Percentiles rank a stretch among this genome's conserved stretches.
phyloP scores from a whole-genome alignment of 2,888 invertebrate species.

The Iselma pallidipennis region DNA sequence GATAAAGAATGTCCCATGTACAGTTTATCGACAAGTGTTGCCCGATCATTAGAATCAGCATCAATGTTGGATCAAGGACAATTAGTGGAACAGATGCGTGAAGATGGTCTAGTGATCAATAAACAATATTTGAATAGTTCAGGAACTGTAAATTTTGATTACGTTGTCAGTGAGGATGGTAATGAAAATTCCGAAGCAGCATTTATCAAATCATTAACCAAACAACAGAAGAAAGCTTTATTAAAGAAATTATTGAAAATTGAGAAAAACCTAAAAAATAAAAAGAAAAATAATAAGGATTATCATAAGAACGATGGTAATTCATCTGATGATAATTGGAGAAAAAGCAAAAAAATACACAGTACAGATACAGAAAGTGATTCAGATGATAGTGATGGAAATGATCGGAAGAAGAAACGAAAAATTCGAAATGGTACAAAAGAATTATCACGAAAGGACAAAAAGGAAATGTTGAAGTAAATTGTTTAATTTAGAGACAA shows the following conservation, averaged over 20 bases:
- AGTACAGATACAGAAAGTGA: slow-evolving; percentile 22
- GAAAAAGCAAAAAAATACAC: slow-evolving; percentile 28
- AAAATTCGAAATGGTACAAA: slow-evolving; percentile 5
- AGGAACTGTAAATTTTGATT: slow-evolving; percentile 58
- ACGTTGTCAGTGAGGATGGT: slow-evolving; percentile 62
- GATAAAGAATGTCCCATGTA: slow-evolving; percentile 97
- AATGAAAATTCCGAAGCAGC: slow-evolving; percentile 70
- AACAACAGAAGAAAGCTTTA: slow-evolving; percentile 87
- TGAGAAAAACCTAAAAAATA: slow-evolving; percentile 9
- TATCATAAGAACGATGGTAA: neutral
- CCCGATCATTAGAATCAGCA: slow-evolving; percentile 68
- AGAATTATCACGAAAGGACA: slow-evolving; percentile 1
- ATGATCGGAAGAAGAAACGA: slow-evolving; percentile 3
- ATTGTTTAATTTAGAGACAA: slow-evolving; percentile 8
- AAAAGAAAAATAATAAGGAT: slow-evolving; percentile 6
- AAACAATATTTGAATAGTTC: slow-evolving; percentile 67
- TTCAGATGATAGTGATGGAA: slow-evolving; percentile 11
- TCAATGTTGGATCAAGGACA: slow-evolving; percentile 71
- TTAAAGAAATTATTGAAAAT: slow-evolving; percentile 66
- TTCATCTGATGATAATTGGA: slow-evolving; percentile 21
- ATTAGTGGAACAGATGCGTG: slow-evolving; percentile 87
- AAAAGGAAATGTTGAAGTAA: slow-evolving; percentile 12
- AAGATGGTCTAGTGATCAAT: slow-evolving; percentile 89
- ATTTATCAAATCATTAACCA: slow-evolving; percentile 81
- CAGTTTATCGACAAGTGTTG: slow-evolving; percentile 80